phyloP scores from a whole-genome alignment of 2,888 invertebrate genomes.

The Germaria angustata region DNA sequence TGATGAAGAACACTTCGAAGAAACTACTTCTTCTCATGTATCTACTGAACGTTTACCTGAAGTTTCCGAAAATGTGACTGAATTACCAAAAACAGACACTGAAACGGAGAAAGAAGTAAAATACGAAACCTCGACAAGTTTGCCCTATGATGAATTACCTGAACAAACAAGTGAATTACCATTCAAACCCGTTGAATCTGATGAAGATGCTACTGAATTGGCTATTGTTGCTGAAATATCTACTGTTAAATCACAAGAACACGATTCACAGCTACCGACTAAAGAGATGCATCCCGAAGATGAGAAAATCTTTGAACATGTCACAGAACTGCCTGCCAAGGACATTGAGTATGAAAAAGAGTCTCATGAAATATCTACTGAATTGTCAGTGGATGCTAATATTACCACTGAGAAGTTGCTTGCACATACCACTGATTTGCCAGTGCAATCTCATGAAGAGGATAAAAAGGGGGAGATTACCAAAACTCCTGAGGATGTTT shows the following conservation, averaged over 20 bases:
- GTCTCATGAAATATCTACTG: slow-evolving; percentile 15
- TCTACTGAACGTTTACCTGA: background rate
- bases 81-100: background rate
- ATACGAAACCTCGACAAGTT: background rate
- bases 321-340: background rate
- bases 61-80: background rate
- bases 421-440: slow-evolving; percentile 34
- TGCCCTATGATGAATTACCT: slow-evolving; percentile 11
- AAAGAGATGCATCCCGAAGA: background rate
- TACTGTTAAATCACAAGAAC: slow-evolving; percentile 35
- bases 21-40: background rate
- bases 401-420: slow-evolving; percentile 27
- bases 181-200: background rate
- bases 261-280: background rate
- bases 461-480: slow-evolving; percentile 23
- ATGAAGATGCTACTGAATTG: slow-evolving; percentile 1
- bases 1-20: background rate
- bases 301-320: slow-evolving; percentile 24
- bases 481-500: slow-evolving; percentile 58
- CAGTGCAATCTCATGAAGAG: background rate
- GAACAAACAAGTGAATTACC: slow-evolving; percentile 1
- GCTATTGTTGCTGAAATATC: background rate
- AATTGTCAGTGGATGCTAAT: slow-evolving; percentile 55
- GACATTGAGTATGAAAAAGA: slow-evolving; percentile 4
- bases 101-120: background rate